phyloP scores from a whole-genome alignment of 1,140 invertebrate species.

The Drosophila arizonae region DNA sequence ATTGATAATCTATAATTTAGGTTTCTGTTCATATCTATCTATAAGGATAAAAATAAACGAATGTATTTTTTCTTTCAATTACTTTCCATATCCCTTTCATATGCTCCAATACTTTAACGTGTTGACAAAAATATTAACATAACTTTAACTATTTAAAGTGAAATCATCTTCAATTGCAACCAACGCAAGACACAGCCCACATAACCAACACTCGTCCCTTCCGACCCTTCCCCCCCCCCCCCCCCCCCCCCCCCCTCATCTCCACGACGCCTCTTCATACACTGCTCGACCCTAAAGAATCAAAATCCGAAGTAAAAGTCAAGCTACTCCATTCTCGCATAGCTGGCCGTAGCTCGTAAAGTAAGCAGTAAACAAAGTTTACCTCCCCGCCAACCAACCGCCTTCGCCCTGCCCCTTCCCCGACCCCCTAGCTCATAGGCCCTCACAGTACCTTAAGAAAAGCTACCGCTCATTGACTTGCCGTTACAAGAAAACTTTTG shows the following conservation, averaged over 20 bases:
- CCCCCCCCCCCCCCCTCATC: background rate
- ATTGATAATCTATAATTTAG: too few relatives aligned
- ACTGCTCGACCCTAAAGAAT: conserved; percentile 49
- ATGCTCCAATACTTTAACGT: background rate
- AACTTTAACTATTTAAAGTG: conserved; percentile 12
- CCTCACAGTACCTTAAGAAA: conserved; percentile 26
- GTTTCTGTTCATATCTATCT: too few relatives aligned
- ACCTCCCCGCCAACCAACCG: background rate
- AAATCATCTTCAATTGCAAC: conserved; percentile 66
- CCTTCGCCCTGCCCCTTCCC: background rate
- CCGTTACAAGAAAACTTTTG: conserved; percentile 65
- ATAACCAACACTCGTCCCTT: too few relatives aligned
- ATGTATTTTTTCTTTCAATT: too few relatives aligned
- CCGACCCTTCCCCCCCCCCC: background rate
- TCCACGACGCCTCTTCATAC: too few relatives aligned
- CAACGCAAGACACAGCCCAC: conserved; percentile 4
- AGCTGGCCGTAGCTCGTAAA: conserved; percentile 22
- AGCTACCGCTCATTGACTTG: conserved; percentile 67
- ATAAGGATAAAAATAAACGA: too few relatives aligned
- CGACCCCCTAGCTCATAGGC: too few relatives aligned
- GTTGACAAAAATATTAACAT: too few relatives aligned
- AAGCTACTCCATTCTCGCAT: conserved; percentile 70
- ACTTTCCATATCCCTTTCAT: too few relatives aligned
- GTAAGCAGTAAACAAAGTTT: conserved; percentile 63
- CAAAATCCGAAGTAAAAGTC: conserved; percentile 58